These are phyloP conservation scores for Embidobia sp. DNA, from an alignment of 2,888 invertebrate genomes.

Conservation along the genomic window DNA sequence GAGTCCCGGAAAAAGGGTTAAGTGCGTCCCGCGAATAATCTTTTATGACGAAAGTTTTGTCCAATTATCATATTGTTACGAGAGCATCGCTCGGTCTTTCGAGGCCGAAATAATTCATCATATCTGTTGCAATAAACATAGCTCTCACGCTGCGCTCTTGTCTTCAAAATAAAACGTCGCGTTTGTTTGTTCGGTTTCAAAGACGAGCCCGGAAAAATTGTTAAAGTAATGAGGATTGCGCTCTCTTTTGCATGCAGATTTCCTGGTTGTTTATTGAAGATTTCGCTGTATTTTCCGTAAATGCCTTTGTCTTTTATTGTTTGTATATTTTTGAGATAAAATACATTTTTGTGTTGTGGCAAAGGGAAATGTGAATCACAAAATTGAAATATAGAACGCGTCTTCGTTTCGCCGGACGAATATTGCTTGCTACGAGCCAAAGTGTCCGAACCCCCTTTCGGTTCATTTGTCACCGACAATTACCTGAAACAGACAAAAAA, in stretches of 20 bases:
- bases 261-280: slow-evolving; percentile 22
- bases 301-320: slow-evolving; percentile 11
- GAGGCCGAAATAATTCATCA: slow-evolving; percentile 37
- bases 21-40: slow-evolving; percentile 36
- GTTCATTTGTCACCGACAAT: slow-evolving; percentile 29
- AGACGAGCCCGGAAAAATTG: slow-evolving; percentile 43
- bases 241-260: slow-evolving; percentile 27
- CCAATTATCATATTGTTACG: slow-evolving; percentile 50
- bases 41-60: slow-evolving; percentile 44
- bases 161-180: slow-evolving; percentile 27
- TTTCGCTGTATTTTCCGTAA: slow-evolving; percentile 4
- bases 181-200: slow-evolving; percentile 25
- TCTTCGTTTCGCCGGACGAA: not conserved
- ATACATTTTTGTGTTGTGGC: slow-evolving; percentile 11
- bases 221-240: slow-evolving; percentile 40
- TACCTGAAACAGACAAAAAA: slow-evolving; percentile 46
- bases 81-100: slow-evolving; percentile 9
- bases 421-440: slow-evolving; percentile 13
- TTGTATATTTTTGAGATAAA: not conserved
- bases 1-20: slow-evolving; percentile 41
- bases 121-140: slow-evolving; percentile 39
- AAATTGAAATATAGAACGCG: slow-evolving; percentile 11
- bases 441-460: not conserved
- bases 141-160: not conserved
- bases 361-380: not conserved